These are phyloP conservation scores for Cirrhinus molitorella DNA, from an alignment of 2,797 vertebrate genomes.

Conservation along the genomic window DNA sequence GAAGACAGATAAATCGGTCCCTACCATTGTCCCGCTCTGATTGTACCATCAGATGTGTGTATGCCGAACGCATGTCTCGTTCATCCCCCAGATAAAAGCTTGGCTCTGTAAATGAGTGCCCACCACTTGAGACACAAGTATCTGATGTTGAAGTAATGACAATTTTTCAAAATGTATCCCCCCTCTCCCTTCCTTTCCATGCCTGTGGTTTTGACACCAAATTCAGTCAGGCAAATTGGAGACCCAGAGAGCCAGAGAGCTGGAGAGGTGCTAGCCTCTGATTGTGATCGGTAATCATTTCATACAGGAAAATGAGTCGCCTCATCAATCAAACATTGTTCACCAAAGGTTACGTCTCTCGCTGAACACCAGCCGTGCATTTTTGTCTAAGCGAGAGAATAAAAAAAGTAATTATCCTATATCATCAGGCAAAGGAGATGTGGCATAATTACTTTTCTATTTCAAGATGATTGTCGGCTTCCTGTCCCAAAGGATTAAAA, in stretches of 20 bases:
- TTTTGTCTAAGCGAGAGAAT: constrained; percentile 72
- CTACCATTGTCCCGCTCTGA: constrained; percentile 63
- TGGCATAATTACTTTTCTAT: constrained; percentile 78
- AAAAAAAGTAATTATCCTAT: constrained; percentile 84
- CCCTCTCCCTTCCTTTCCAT: constrained; percentile 57
- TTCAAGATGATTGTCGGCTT: constrained; percentile 72
- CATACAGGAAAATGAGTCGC: constrained; percentile 69
- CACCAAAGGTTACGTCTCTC: constrained; percentile 80
- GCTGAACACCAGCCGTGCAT: constrained; percentile 70
- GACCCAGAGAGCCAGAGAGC: constrained; percentile 28
- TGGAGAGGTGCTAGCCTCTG: constrained; percentile 43
- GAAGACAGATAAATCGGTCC: constrained; percentile 65
- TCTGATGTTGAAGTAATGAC: constrained; percentile 73
- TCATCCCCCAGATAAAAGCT: constrained; percentile 68
- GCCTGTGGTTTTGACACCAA: constrained; percentile 54
- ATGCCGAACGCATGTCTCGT: constrained; percentile 62
- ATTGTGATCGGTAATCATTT: constrained; percentile 80
- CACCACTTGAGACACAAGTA: constrained; percentile 64
- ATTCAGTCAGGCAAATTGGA: constrained; percentile 54
- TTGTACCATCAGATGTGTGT: constrained; percentile 65
- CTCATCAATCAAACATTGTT: constrained; percentile 81
- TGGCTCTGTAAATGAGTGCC: constrained; percentile 66
- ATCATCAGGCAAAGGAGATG: constrained; percentile 80
- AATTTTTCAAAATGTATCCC: constrained; percentile 60
- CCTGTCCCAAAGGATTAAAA: constrained; percentile 75